Evolutionary conservation across 2,113 vertebrate genomes (phyloP).

Genomic region (Calyptommatus sinebrachiatus): DNA sequence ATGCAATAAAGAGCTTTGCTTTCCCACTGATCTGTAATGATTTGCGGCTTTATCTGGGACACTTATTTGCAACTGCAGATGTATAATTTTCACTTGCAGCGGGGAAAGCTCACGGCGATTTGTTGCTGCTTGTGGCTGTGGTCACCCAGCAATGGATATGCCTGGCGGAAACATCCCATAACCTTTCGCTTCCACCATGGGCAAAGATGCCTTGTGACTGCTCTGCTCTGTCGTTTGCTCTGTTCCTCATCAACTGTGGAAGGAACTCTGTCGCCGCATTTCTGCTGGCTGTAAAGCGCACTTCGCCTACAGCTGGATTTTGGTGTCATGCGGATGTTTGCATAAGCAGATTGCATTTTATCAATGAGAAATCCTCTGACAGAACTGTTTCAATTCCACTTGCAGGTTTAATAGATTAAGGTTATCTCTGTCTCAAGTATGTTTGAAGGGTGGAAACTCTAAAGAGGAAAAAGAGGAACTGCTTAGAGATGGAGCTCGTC

Average conservation of each 20-base stretch:
- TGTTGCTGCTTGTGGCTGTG: neutral
- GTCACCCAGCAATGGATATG: neutral
- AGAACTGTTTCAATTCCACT: constrained; percentile 46
- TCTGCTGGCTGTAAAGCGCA: constrained; percentile 1
- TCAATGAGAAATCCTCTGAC: constrained; percentile 17
- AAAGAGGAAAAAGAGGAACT: neutral
- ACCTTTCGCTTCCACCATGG: neutral
- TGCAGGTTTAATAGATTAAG: constrained; percentile 28
- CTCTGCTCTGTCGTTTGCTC: neutral
- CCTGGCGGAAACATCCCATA: neutral
- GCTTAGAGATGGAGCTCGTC: neutral
- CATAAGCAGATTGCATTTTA: constrained; percentile 40
- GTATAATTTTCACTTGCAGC: neutral
- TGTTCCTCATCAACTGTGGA: neutral
- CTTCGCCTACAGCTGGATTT: constrained; percentile 10
- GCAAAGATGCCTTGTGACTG: neutral
- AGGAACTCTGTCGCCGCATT: neutral
- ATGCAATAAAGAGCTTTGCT: neutral
- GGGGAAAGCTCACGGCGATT: neutral
- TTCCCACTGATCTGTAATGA: neutral
- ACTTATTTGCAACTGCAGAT: neutral
- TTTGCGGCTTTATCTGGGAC: neutral
- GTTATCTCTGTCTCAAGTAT: neutral
- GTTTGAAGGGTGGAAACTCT: constrained; percentile 17
- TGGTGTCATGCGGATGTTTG: constrained; percentile 19